Conservation (phyloP, 2,113 vertebrate species). For the Nerophis ophidion region DNA sequence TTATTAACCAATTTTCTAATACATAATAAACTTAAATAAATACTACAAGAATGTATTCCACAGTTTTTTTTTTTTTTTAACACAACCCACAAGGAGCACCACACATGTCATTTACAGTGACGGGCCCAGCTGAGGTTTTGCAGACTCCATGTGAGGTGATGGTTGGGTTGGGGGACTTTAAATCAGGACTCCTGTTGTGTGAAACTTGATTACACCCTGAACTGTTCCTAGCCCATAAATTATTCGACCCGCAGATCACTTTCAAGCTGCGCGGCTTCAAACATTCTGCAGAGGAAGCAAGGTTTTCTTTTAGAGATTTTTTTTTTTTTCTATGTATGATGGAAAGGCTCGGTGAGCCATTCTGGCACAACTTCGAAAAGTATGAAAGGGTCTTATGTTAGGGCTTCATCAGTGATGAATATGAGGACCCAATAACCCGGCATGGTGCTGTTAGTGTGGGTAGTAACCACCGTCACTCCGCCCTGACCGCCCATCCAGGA, state of each 20-base stretch:
- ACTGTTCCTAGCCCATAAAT: conserved; percentile 49
- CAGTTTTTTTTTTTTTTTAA: no score
- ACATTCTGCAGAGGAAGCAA: conserved; percentile 12
- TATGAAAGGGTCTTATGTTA: conserved; percentile 34
- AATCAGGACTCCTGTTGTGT: conserved; percentile 44
- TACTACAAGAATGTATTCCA: no score
- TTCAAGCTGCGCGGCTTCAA: conserved; percentile 27
- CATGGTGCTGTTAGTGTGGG: conserved; percentile 23
- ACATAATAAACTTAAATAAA: no score
- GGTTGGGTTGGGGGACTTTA: conserved; percentile 31
- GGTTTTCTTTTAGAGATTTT: conserved; percentile 26
- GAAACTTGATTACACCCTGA: conserved; percentile 45
- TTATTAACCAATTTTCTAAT: no score
- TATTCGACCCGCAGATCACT: conserved; percentile 30
- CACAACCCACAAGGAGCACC: no score
- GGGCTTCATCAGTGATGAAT: conserved; percentile 37
- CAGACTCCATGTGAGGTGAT: conserved; percentile 23
- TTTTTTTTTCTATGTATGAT: conserved; percentile 12
- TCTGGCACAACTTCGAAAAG: conserved; percentile 19
- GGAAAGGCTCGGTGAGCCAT: conserved; percentile 32
- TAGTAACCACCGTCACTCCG: conserved; percentile 9
- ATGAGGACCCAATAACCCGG: conserved; percentile 24
- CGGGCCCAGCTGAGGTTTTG: background rate
- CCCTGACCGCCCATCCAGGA: conserved; percentile 26
- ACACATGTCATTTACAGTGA: no score